phyloP scores from a whole-genome alignment of 2,797 vertebrate species.

The Chrysocyon brachyurus region DNA sequence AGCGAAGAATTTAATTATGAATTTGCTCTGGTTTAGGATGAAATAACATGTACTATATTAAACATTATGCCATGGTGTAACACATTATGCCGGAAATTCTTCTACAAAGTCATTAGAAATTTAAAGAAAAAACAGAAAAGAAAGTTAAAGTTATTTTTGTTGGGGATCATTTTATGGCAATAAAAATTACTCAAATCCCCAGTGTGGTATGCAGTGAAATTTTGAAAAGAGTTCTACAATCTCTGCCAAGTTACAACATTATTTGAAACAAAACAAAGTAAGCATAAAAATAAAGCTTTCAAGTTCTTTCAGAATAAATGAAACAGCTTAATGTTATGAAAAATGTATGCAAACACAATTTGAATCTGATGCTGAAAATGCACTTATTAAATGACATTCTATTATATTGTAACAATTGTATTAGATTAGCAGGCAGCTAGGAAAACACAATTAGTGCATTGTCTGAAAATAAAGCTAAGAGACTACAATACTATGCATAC shows the following conservation, averaged over 20 bases:
- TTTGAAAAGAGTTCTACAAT: conserved; percentile 62
- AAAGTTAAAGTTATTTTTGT: conserved; percentile 62
- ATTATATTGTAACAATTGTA: conserved; percentile 74
- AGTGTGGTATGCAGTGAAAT: conserved; percentile 57
- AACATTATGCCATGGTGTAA: conserved; percentile 8
- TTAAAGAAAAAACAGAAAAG: conserved; percentile 57
- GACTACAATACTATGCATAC: conserved; percentile 23
- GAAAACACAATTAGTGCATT: conserved; percentile 72
- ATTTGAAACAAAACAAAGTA: conserved; percentile 71
- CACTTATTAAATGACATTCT: conserved; percentile 76
- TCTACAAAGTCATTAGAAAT: conserved; percentile 49
- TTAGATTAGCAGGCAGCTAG: conserved; percentile 71
- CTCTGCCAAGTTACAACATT: conserved; percentile 67
- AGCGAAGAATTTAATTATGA: background rate
- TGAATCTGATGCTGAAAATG: conserved; percentile 72
- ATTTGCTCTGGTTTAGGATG: conserved; percentile 46
- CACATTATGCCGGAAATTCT: conserved; percentile 34
- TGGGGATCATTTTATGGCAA: conserved; percentile 48
- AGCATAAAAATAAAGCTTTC: conserved; percentile 73
- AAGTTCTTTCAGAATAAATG: conserved; percentile 64
- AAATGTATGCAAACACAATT: conserved; percentile 77
- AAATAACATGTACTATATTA: conserved; percentile 23
- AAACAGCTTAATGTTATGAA: conserved; percentile 64
- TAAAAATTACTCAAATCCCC: conserved; percentile 63
- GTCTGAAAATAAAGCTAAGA: conserved; percentile 70